Conservation (phyloP, 2,113 vertebrate species). For the Ciconia stormi region DNA sequence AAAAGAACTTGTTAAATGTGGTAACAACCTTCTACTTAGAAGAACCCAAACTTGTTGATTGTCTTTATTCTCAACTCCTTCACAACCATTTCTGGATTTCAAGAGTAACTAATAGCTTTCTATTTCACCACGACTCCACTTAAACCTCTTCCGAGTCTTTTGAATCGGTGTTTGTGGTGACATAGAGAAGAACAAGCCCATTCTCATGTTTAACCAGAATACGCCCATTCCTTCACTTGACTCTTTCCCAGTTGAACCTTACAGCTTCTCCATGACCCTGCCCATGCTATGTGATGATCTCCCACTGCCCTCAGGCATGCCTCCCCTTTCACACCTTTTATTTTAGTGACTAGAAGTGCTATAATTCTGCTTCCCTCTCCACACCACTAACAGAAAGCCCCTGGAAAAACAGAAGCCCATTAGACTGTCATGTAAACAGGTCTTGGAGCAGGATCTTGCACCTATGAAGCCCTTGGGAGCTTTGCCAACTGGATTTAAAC, state of each 20-base stretch:
- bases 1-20: not conserved
- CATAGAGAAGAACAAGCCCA: not conserved
- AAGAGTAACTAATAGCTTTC: not conserved
- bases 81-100: not conserved
- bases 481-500: not conserved
- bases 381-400: not conserved
- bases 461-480: not conserved
- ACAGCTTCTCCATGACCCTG: not conserved
- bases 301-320: not conserved
- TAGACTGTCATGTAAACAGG: not conserved
- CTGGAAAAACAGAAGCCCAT: not conserved
- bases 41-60: not conserved
- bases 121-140: not conserved
- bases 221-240: not conserved
- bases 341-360: not conserved
- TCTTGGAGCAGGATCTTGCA: not conserved
- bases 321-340: not conserved
- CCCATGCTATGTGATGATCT: not conserved
- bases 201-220: not conserved
- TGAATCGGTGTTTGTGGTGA: not conserved
- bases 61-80: not conserved
- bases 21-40: not conserved
- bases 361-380: not conserved
- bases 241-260: not conserved
- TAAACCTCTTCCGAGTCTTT: slow-evolving; percentile 9